These are phyloP conservation scores for Epirrhoe alternata DNA, from an alignment of 2,888 invertebrate genomes.

Conservation along the genomic window DNA sequence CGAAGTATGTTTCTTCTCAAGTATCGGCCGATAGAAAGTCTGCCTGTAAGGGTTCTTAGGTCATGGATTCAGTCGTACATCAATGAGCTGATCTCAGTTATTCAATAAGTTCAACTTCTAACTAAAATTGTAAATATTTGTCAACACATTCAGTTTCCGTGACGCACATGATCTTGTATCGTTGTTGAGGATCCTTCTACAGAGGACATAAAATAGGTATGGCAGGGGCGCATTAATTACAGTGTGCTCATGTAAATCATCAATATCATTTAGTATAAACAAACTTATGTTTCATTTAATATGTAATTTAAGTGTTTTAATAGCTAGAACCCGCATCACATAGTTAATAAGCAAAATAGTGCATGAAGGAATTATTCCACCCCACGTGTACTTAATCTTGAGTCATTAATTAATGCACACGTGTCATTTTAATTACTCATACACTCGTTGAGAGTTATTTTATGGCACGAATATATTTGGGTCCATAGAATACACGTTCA, in stretches of 20 bases:
- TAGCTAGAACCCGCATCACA: constrained; percentile 60
- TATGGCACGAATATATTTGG: constrained; percentile 25
- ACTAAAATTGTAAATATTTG: no score
- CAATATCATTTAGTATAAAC: background rate
- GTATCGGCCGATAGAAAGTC: no score
- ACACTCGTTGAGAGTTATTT: constrained; percentile 38
- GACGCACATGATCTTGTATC: no score
- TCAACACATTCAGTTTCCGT: no score
- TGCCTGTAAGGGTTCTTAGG: no score
- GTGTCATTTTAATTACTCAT: constrained; percentile 53
- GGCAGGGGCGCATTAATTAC: no score
- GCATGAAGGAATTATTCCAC: constrained; percentile 12
- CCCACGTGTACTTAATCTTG: constrained; percentile 53
- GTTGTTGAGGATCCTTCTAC: no score
- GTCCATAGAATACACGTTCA: background rate
- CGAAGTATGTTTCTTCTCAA: no score
- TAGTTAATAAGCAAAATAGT: constrained; percentile 52
- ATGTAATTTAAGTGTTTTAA: constrained; percentile 15
- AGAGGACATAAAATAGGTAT: no score
- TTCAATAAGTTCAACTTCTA: no score
- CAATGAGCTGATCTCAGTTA: no score
- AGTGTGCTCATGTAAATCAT: background rate
- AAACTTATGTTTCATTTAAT: background rate
- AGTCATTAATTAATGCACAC: constrained; percentile 61
- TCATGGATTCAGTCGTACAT: no score